Base-by-base conservation (phyloP, 1,140 invertebrate genomes). In the Plectrocnemia conspersa region DNA sequence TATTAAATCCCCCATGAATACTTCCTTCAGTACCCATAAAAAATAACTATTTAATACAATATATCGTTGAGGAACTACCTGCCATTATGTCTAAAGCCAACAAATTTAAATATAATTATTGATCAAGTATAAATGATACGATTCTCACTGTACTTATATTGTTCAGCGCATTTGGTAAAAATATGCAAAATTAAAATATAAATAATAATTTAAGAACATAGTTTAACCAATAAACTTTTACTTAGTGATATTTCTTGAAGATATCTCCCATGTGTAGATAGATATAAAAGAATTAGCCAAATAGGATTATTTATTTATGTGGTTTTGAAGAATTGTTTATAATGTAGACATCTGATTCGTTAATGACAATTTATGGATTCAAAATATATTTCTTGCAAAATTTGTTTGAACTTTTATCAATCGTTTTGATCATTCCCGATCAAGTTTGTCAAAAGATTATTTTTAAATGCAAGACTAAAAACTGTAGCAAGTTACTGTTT, bases 1-100 rank as follows among this genome's bases (percentile, higher is more conserved):
- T 16, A n/a, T 13, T 27, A 45, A 45, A 27, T 15, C 29, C 42
- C 11, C 36, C 21, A 27, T 45, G 23, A 1, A 45, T 27, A n/a
- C 19, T 45, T 4, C 29, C 25, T 25, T 13, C 19, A 4, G 25
- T 15, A 15, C n/a, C n/a, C n/a, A n/a, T n/a, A n/a, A n/a, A n/a
- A n/a, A n/a, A n/a, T n/a, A n/a, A n/a, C n/a, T n/a, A n/a, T n/a
- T n/a, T n/a, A n/a, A n/a, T n/a, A n/a, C n/a, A n/a, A n/a, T n/a
- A n/a, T n/a, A n/a, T n/a, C n/a, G n/a, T n/a, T n/a, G n/a, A n/a
- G n/a, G n/a, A n/a, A n/a, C n/a, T n/a, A n/a, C n/a, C n/a, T n/a
- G n/a, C n/a, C n/a, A n/a, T n/a, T n/a, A n/a, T n/a, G n/a, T n/a
- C n/a, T n/a, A n/a, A n/a, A n/a, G n/a, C n/a, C n/a, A 15, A 15